These are phyloP conservation scores for Polyergus mexicanus DNA, from an alignment of 1,140 invertebrate genomes.

Conservation along the genomic window DNA sequence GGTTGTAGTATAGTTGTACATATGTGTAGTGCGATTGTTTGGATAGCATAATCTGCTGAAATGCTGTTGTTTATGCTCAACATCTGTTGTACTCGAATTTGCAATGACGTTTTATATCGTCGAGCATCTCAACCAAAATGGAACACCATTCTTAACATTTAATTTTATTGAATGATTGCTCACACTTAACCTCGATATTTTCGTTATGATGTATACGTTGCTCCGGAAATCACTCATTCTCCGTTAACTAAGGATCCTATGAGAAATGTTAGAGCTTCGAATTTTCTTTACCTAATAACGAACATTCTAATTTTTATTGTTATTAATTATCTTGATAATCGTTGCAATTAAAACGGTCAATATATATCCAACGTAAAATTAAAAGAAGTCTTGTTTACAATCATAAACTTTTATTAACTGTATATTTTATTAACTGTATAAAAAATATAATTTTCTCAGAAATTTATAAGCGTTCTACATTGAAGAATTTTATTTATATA, in stretches of 20 bases:
- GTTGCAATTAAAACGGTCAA: not conserved
- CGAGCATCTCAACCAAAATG: slow-evolving; percentile 26
- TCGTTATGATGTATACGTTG: not conserved
- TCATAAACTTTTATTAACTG: not conserved
- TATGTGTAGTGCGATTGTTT: not conserved
- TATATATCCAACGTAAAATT: slow-evolving; percentile 10
- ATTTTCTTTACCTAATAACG: not conserved
- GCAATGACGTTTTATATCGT: slow-evolving; percentile 13
- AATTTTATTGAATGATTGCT: slow-evolving; percentile 58
- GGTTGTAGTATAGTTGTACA: not conserved
- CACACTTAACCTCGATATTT: slow-evolving; percentile 48
- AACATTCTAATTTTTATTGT: not conserved
- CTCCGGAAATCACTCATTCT: slow-evolving; percentile 14
- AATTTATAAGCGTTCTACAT: not conserved
- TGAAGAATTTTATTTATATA: slow-evolving; percentile 11
- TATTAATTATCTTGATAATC: not conserved
- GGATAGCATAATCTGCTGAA: slow-evolving; percentile 9
- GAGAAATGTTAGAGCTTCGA: not conserved
- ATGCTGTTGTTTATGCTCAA: slow-evolving; percentile 5
- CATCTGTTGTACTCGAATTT: slow-evolving; percentile 32
- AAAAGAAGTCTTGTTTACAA: not conserved
- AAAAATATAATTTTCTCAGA: not conserved
- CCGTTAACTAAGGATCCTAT: slow-evolving; percentile 4
- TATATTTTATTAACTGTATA: not conserved
- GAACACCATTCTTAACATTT: slow-evolving; percentile 56